These are phyloP conservation scores for Celastrina argiolus DNA, from an alignment of 2,888 invertebrate species.

Conservation along the genomic window DNA sequence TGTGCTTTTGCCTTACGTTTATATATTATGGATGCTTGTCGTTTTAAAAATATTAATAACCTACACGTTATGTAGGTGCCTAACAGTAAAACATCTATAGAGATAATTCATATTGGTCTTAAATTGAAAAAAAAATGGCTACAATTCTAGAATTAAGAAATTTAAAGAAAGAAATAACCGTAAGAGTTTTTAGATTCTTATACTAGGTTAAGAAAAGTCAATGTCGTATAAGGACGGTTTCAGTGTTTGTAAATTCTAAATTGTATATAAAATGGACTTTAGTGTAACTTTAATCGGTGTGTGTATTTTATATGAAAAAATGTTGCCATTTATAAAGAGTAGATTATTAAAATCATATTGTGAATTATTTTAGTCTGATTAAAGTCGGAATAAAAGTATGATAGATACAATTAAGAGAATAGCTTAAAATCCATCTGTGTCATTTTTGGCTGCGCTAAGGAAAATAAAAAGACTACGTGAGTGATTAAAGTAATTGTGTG, in stretches of 20 bases:
- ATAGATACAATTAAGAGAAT: not conserved
- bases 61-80: not conserved
- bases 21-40: not conserved
- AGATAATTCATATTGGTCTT: not conserved
- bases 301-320: not conserved
- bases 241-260: slow-evolving; percentile 16
- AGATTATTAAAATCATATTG: not conserved
- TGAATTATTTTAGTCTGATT: too few relatives aligned
- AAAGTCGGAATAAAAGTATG: too few relatives aligned
- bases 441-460: not conserved
- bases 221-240: not conserved
- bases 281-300: slow-evolving; percentile 3
- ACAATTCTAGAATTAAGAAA: not conserved
- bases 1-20: not conserved
- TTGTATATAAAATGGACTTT: slow-evolving; percentile 7
- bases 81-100: not conserved
- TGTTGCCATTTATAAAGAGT: slow-evolving; percentile 1
- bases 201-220: slow-evolving; percentile 3
- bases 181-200: not conserved
- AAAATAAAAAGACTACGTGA: not conserved
- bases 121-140: not conserved
- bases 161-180: not conserved
- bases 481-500: not conserved
- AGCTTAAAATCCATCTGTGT: not conserved
- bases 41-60: not conserved